Conservation (phyloP, 2,797 vertebrate species). For the Poeciliopsis paucimaculata region DNA sequence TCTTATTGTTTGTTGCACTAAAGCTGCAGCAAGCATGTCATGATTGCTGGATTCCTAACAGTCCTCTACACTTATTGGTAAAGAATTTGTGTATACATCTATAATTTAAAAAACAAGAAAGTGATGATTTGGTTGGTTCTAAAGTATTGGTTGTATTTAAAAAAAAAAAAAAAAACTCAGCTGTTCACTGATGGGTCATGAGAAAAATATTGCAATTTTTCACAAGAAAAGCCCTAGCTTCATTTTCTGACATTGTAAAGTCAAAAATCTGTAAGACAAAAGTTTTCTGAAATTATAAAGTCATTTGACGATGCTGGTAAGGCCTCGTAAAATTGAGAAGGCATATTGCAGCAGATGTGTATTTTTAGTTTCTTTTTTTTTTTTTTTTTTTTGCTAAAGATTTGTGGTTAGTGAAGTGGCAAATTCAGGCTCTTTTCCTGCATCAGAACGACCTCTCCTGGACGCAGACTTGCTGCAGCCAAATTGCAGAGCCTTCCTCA, state of each 20-base stretch:
- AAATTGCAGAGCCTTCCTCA: not conserved
- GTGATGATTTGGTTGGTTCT: no score
- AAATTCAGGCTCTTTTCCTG: not conserved
- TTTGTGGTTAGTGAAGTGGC: not conserved
- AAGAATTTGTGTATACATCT: not conserved
- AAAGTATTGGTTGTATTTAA: no score
- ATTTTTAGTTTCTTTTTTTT: no score
- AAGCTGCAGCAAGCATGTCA: not conserved
- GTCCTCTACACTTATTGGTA: not conserved
- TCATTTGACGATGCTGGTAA: not conserved
- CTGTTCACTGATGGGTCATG: no score
- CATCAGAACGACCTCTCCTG: not conserved
- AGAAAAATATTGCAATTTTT: no score
- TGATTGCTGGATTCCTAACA: not conserved
- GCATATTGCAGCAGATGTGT: not conserved
- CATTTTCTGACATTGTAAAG: no score
- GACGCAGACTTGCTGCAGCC: not conserved
- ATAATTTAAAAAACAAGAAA: no score
- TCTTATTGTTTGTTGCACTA: not conserved
- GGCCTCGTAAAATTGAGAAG: not conserved
- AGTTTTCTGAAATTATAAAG: no score
- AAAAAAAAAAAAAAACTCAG: no score
- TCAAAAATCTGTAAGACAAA: no score
- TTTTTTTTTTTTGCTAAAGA: no score
- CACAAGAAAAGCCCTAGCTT: no score